These are phyloP conservation scores for Paramormyrops kingsleyae DNA, from an alignment of 2,113 vertebrate species.

Conservation along the genomic window DNA sequence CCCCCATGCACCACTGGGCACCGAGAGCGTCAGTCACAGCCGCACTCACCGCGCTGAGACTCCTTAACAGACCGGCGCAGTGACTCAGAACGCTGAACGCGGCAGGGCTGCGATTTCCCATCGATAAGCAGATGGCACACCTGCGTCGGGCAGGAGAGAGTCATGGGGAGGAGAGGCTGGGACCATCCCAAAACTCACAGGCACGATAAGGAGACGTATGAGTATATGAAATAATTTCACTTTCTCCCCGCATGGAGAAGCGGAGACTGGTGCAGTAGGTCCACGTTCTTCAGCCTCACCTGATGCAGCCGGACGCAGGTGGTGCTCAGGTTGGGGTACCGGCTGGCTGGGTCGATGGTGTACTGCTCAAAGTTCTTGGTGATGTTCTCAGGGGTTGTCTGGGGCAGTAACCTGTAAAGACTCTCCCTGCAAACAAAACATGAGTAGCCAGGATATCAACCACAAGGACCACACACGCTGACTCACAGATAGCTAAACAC, in stretches of 20 bases:
- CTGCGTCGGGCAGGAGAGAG: constrained; percentile 44
- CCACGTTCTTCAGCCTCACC: constrained; percentile 54
- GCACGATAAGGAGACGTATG: not conserved
- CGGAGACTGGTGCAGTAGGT: not conserved
- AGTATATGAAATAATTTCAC: not conserved
- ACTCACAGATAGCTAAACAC: not conserved
- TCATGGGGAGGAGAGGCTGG: not conserved
- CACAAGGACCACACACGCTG: not conserved
- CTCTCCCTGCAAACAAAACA: constrained; percentile 68
- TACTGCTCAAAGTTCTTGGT: constrained; percentile 95
- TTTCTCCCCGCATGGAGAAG: not conserved
- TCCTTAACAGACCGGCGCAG: constrained; percentile 66
- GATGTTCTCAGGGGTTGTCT: constrained; percentile 93
- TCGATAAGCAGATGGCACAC: constrained; percentile 80
- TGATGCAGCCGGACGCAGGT: constrained; percentile 80
- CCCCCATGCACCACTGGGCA: not conserved
- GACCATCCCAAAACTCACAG: not conserved
- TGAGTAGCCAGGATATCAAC: not conserved
- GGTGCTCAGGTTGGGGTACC: constrained; percentile 92
- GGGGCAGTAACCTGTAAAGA: constrained; percentile 88
- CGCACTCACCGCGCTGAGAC: constrained; percentile 67
- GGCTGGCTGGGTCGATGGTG: constrained; percentile 77
- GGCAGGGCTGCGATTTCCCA: constrained; percentile 60
- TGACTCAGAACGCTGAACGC: constrained; percentile 60
- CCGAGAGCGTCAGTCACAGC: not conserved